Evolutionary conservation across 2,113 vertebrate species (phyloP).

Genomic region (Strix uralensis): DNA sequence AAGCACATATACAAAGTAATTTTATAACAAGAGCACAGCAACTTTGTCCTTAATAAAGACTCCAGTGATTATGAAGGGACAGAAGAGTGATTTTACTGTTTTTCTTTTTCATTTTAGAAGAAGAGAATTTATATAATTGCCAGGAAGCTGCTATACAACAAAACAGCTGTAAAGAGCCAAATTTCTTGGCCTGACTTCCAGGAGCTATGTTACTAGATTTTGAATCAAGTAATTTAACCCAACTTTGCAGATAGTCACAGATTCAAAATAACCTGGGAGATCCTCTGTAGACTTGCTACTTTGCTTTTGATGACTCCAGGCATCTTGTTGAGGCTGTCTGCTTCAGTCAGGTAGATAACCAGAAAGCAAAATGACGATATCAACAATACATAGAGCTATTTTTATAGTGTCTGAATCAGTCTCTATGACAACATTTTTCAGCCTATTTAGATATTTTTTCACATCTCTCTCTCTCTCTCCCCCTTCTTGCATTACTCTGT

Average conservation of each 20-base stretch:
- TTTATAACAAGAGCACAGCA: background rate
- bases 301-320: background rate
- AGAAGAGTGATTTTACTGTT: background rate
- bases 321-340: background rate
- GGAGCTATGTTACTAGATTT: background rate
- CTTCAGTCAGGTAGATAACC: background rate
- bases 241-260: background rate
- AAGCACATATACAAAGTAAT: background rate
- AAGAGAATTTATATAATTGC: background rate
- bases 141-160: background rate
- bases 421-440: slow-evolving; percentile 37
- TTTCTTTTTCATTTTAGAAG: background rate
- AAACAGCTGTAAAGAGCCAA: background rate
- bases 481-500: background rate
- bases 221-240: background rate
- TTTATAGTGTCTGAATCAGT: background rate
- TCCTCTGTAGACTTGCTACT: background rate
- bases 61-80: background rate
- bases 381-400: slow-evolving; percentile 1
- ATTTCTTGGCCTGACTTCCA: background rate
- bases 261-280: background rate
- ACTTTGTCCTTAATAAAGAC: background rate
- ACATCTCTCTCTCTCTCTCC: background rate
- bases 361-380: background rate
- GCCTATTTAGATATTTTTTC: background rate